A percentile compares a stretch with the other conserved stretches of the same genome.
Conservation (phyloP, 2,113 vertebrate genomes). For the Hiodon tergisus region DNA sequence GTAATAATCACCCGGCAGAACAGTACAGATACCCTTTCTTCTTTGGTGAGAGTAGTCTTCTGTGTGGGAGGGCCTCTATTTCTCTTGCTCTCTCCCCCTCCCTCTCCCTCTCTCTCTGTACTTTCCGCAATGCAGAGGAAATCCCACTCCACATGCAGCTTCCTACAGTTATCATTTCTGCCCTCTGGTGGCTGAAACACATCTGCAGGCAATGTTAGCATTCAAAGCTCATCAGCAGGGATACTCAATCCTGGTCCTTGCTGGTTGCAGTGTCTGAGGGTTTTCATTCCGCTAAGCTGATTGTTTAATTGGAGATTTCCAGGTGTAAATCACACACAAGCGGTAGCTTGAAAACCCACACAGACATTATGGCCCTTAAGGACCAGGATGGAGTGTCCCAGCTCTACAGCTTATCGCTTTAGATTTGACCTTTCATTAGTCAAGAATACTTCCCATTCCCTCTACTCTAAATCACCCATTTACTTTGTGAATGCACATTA, state of each 20-base stretch:
- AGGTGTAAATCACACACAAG: not conserved
- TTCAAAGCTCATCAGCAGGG: too few relatives aligned
- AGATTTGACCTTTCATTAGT: too few relatives aligned
- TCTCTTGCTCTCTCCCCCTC: constrained; percentile 27
- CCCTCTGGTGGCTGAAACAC: constrained; percentile 54
- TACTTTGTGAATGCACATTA: too few relatives aligned
- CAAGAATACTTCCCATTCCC: too few relatives aligned
- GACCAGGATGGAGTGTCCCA: too few relatives aligned
- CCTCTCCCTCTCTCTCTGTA: constrained; percentile 20
- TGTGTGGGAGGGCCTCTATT: constrained; percentile 41
- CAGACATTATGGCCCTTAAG: not conserved
- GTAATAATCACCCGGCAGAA: not conserved
- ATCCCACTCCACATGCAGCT: constrained; percentile 25
- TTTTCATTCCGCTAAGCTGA: too few relatives aligned
- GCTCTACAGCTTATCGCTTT: too few relatives aligned
- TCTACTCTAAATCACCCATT: too few relatives aligned
- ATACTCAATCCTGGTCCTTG: too few relatives aligned
- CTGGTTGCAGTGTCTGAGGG: too few relatives aligned
- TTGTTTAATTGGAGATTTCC: too few relatives aligned
- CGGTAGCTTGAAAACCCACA: not conserved
- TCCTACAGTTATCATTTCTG: constrained; percentile 40
- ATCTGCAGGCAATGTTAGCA: not conserved
- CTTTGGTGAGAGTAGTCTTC: constrained; percentile 4
- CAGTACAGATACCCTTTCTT: constrained; percentile 9
- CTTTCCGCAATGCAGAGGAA: constrained; percentile 68